phyloP scores from a whole-genome alignment of 1,140 invertebrate species.

The Calycopis cecrops region DNA sequence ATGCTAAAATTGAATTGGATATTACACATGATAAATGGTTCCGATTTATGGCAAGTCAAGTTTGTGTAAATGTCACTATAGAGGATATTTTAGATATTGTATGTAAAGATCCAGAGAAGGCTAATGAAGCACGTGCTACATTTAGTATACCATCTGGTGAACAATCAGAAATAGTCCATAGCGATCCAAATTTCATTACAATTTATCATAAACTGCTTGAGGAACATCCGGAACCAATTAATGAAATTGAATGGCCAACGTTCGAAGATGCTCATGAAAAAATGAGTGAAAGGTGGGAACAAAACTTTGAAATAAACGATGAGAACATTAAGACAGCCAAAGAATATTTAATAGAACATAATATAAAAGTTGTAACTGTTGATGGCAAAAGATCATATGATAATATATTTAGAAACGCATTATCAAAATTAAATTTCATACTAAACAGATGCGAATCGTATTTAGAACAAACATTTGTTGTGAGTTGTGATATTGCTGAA shows the following conservation, averaged over 20 bases:
- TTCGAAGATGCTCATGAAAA: conserved; percentile 56
- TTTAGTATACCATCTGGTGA: conserved; percentile 52
- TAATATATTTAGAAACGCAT: conserved; percentile 49
- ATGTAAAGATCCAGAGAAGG: conserved; percentile 24
- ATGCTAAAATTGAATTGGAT: conserved; percentile 38
- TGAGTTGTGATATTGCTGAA: conserved; percentile 73
- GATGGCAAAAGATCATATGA: conserved; percentile 45
- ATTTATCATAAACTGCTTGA: conserved; percentile 48
- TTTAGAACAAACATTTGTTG: conserved; percentile 74
- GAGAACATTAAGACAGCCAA: conserved; percentile 58
- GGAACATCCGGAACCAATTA: conserved; percentile 61
- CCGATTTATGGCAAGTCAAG: conserved; percentile 42
- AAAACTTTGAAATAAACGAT: conserved; percentile 56
- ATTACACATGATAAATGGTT: conserved; percentile 40
- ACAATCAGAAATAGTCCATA: conserved; percentile 36
- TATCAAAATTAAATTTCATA: conserved; percentile 47
- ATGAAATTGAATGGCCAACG: conserved; percentile 66
- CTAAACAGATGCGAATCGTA: conserved; percentile 65
- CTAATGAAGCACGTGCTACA: conserved; percentile 23
- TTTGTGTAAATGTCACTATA: conserved; percentile 45
- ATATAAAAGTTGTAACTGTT: conserved; percentile 64
- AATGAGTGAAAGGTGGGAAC: conserved; percentile 60
- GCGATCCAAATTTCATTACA: conserved; percentile 48
- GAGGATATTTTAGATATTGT: conserved; percentile 46
- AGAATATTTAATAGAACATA: conserved; percentile 49